Base-by-base conservation (phyloP, 2,888 invertebrate genomes). In the Macrophya annulata region DNA sequence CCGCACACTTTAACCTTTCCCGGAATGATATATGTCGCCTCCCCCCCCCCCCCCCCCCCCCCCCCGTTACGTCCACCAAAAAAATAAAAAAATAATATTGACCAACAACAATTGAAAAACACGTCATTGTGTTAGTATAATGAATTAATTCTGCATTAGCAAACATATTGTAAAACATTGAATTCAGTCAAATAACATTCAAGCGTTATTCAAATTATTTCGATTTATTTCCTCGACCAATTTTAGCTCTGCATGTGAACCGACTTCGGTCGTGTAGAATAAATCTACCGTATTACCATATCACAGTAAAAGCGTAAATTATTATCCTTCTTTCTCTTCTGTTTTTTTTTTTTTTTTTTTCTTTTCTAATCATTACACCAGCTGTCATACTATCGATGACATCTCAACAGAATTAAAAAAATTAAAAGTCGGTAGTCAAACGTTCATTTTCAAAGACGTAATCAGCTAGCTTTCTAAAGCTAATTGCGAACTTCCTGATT, bases 161-260 rank as follows among this genome's bases (percentile, higher is more conserved):
- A n/a, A 43, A 37, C 51, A 43, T 48, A 31, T 77, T 77, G 17
- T 51, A n/a, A 77, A 55, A 77, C 40, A 37, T 77, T 31, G 55
- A 77, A 51, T 77, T 37, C 37, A 55, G 25, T 77, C 77, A 17
- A 55, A 48, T 48, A 17, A 51, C 51, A 51, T 77, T 77, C 51
- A 37, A 37, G 51, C 45, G 45, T 77, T 76, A 21, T 76, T 51
- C 17, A 55, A 55, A 31, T 77, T 77, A 51, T 77, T 74, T 21
- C 10, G 10, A 74, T 74, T 21, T 21, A 45, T 45, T 74, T 43
- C 9, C 40, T 43, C 9, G 15, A 74, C 21, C 74, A 12, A 74
- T 12, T 25, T 3, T 43, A 12, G 21, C 21, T 9, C 4, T 10
- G 25, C 45, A 21, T 74, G 45, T 21, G 43, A 45, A 21, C 21